Conservation (phyloP, 2,113 vertebrate species). For the Rana temporaria region DNA sequence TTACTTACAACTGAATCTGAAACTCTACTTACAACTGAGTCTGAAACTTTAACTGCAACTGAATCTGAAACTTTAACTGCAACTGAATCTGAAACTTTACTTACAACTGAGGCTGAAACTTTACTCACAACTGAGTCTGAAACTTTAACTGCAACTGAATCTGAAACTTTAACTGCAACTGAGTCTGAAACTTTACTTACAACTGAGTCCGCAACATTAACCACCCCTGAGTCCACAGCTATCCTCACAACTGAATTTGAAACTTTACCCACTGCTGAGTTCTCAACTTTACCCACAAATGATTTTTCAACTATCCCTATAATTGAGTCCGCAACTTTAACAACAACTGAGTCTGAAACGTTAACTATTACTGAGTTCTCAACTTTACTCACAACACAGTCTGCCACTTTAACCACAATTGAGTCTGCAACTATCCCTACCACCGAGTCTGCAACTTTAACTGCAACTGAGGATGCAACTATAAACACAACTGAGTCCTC, state of each 20-base stretch:
- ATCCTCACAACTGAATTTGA: background rate
- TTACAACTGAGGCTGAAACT: too few relatives aligned
- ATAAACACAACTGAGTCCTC: too few relatives aligned
- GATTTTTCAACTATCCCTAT: background rate
- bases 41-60: background rate
- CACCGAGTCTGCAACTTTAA: too few relatives aligned
- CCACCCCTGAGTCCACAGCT: background rate
- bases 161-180: too few relatives aligned
- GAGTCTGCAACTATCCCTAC: background rate
- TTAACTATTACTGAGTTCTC: too few relatives aligned
- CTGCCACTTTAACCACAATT: background rate
- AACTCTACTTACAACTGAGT: background rate
- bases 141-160: too few relatives aligned
- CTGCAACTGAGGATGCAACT: too few relatives aligned
- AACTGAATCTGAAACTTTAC: background rate
- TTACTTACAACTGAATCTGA: background rate
- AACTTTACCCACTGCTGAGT: background rate
- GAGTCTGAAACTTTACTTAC: background rate
- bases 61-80: background rate
- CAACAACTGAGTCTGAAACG: background rate
- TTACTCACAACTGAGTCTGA: too few relatives aligned
- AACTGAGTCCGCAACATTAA: background rate
- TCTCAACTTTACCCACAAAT: background rate
- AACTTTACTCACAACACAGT: background rate
- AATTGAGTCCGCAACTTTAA: background rate